These are phyloP conservation scores for Aphidius ervi DNA, from an alignment of 1,140 invertebrate genomes.

Conservation along the genomic window DNA sequence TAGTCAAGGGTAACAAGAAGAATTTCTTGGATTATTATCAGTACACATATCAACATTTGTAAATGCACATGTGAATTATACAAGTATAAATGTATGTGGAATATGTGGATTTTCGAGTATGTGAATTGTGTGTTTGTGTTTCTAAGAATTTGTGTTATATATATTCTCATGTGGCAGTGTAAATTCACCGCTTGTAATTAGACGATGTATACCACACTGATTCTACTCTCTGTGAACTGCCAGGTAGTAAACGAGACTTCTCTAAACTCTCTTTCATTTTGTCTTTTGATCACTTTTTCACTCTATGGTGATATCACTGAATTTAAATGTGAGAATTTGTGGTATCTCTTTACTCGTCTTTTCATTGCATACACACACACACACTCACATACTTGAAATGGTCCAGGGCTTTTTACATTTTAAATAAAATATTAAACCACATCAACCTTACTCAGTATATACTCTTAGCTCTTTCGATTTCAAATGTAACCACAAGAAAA, in stretches of 20 bases:
- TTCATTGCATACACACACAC: too few species aligned
- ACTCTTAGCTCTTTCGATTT: too few species aligned
- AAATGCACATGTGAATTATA: too few species aligned
- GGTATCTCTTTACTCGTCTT: conserved; percentile 5
- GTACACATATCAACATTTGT: neutral
- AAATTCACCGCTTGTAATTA: conserved; percentile 35
- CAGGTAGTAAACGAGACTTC: conserved; percentile 22
- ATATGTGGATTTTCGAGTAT: too few species aligned
- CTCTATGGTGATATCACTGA: conserved; percentile 20
- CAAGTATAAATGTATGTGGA: too few species aligned
- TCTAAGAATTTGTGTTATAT: conserved; percentile 26
- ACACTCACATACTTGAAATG: too few species aligned
- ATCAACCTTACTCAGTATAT: too few species aligned
- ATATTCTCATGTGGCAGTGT: conserved; percentile 17
- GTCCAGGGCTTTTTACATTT: too few species aligned
- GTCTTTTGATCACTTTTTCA: neutral
- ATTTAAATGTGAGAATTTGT: conserved; percentile 27
- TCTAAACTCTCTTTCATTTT: neutral
- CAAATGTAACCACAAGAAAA: too few species aligned
- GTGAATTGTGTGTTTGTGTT: conserved; percentile 18
- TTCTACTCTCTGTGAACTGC: conserved; percentile 10
- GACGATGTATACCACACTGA: conserved; percentile 27
- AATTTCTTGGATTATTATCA: too few species aligned
- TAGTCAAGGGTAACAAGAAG: too few species aligned
- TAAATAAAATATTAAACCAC: too few species aligned